Evolutionary conservation across 1,140 invertebrate genomes (phyloP).

Genomic region (Trichonephila clavata): DNA sequence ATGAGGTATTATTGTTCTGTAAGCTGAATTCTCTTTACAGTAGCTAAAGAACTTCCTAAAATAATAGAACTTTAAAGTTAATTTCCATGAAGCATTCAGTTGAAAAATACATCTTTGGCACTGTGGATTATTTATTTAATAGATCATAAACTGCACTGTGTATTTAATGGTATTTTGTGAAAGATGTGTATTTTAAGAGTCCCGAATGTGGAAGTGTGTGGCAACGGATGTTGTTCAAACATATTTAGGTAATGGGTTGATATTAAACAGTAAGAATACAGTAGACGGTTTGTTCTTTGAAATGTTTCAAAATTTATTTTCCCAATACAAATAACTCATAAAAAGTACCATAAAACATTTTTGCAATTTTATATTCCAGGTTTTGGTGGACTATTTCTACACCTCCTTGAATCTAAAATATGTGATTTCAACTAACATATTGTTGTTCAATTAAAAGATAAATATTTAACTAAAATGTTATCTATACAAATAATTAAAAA

Average conservation of each 20-base stretch:
- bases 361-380: too few relatives aligned
- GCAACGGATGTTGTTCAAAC: not conserved
- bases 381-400: too few relatives aligned
- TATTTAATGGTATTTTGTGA: not conserved
- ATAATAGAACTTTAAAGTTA: constrained; percentile 21
- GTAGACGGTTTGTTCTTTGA: too few relatives aligned
- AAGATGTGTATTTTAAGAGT: not conserved
- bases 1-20: not conserved
- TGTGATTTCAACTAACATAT: too few relatives aligned
- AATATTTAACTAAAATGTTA: too few relatives aligned
- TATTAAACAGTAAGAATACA: not conserved
- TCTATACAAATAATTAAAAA: too few relatives aligned
- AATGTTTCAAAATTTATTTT: too few relatives aligned
- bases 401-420: too few relatives aligned
- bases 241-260: not conserved
- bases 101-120: not conserved
- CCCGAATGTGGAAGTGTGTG: not conserved
- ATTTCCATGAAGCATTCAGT: not conserved
- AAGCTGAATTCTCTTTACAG: not conserved
- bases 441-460: too few relatives aligned
- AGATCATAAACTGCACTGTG: not conserved
- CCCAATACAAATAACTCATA: too few relatives aligned
- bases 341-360: too few relatives aligned
- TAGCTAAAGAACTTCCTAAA: not conserved
- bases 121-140: constrained; percentile 33